Evolutionary conservation across 1,140 invertebrate species (phyloP).

Genomic region (Hycleus cichorii): DNA sequence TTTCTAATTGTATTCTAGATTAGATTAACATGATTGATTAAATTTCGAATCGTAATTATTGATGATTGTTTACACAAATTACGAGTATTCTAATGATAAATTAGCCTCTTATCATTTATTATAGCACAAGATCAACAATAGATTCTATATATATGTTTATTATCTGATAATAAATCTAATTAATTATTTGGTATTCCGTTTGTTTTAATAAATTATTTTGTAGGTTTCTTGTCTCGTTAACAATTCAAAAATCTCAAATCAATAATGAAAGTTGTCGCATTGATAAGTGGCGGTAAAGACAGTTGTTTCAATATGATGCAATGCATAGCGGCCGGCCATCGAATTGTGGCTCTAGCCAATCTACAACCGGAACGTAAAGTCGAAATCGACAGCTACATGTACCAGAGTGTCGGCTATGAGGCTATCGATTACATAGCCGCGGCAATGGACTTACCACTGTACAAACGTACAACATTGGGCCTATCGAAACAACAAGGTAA

Average conservation of each 20-base stretch:
- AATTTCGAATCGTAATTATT: no score
- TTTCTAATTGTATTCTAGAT: no score
- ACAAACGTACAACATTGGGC: conserved; percentile 62
- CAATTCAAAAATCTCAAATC: not conserved
- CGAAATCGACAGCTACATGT: conserved; percentile 99
- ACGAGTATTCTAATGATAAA: no score
- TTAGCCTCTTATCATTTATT: no score
- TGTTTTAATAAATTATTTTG: no score
- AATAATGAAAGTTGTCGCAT: conserved; percentile 77
- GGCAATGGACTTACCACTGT: conserved; percentile 90
- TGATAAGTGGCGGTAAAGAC: conserved; percentile 97
- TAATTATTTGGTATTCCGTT: no score
- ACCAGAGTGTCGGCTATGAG: conserved; percentile 96
- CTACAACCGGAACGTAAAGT: conserved; percentile 81
- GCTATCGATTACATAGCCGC: conserved; percentile 86
- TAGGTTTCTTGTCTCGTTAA: no score
- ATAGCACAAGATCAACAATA: no score
- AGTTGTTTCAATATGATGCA: conserved; percentile 99
- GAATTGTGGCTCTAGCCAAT: conserved; percentile 94
- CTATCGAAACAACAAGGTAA: conserved; percentile 46
- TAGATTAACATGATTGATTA: no score
- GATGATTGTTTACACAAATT: no score
- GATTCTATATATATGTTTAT: no score
- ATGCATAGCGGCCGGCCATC: conserved; percentile 91
- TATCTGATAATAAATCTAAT: no score